Evolutionary conservation across 1,140 invertebrate genomes (phyloP), one percentile per base, ranked within the genome.

Genomic region (Zaprionus lachaisei): DNA sequence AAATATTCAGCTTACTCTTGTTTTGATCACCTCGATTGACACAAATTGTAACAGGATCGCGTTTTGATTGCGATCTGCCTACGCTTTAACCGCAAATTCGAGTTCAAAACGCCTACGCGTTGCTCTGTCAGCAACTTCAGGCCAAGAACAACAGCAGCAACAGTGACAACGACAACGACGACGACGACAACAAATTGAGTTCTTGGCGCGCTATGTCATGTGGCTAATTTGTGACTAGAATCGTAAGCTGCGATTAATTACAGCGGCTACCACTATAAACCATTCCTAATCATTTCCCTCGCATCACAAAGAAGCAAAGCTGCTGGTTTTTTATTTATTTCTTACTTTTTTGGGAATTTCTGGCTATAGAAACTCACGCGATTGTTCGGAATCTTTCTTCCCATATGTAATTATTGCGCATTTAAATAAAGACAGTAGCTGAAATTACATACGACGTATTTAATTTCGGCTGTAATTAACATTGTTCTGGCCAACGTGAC

Each of bases 161-260:
- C 22, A 31, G 28, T 9, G 22, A 34, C 31, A 41, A 15, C 56
- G 22, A 34, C 31, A 41, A 15, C 56, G 14, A 51, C 49, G 31
- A 31, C n/a, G 38, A 56, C 34, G 26, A 28, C 38, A 34, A 26
- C 12, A 28, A 44, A 38, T 54, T 58, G 15, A 80, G 54, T 73
- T 80, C 56, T 68, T 77, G 74, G 54, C 17, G 62, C 56, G 61
- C 51, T 80, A 61, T 86, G 80, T 87, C 83, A 87, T 85, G 66
- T 28, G 70, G 63, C 61, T 86, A 87, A 86, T 83, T 89, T 87
- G 83, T 66, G 77, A 37, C 66, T 77, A 7, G 68, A 75, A 63
- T 77, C 77, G 73, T 83, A 75, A 87, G 80, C 80, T 77, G 73
- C 74, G 83, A 87, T 87, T 87, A 87, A 89, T 86, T 89, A 89